Percentiles rank a stretch among this genome's conserved stretches.
Evolutionary conservation across 1,140 invertebrate species (phyloP).

Genomic region (Euglossa dilemma): DNA sequence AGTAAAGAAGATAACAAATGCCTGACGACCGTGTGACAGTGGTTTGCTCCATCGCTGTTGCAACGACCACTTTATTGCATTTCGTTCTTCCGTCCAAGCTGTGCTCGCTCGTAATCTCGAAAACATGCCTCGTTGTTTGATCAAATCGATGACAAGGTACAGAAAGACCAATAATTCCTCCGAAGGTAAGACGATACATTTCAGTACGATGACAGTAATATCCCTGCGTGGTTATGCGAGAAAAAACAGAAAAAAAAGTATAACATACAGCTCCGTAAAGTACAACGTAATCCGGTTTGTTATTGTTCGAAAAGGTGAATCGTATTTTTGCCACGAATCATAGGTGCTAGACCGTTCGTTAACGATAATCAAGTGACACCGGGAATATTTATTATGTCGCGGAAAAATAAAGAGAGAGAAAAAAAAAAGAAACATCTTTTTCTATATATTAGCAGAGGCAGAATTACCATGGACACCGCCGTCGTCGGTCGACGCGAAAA

Average conservation of each 20-base stretch:
- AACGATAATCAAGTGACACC: neutral
- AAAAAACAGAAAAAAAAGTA: neutral
- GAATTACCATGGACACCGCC: conserved; percentile 57
- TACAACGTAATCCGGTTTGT: neutral
- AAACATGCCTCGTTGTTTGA: conserved; percentile 76
- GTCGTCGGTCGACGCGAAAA: conserved; percentile 48
- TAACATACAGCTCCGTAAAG: neutral
- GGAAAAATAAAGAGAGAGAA: too few species aligned
- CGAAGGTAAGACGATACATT: conserved; percentile 66
- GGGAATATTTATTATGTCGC: too few species aligned
- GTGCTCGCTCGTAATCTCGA: neutral
- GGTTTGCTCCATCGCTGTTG: conserved; percentile 46
- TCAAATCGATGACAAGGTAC: conserved; percentile 76
- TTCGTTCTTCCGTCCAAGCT: neutral
- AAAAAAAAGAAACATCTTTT: conserved; percentile 7
- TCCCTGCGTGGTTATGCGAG: conserved; percentile 33
- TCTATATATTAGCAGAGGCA: conserved; percentile 37
- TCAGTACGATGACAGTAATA: conserved; percentile 8
- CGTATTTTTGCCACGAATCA: neutral
- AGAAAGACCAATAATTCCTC: conserved; percentile 47
- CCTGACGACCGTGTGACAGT: conserved; percentile 33
- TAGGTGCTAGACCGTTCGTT: neutral
- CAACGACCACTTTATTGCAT: conserved; percentile 16
- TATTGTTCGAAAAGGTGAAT: conserved; percentile 9
- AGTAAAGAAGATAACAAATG: conserved; percentile 45